Base-by-base conservation (phyloP, 2,113 vertebrate genomes). In the Hydrochoerus hydrochaeris region DNA sequence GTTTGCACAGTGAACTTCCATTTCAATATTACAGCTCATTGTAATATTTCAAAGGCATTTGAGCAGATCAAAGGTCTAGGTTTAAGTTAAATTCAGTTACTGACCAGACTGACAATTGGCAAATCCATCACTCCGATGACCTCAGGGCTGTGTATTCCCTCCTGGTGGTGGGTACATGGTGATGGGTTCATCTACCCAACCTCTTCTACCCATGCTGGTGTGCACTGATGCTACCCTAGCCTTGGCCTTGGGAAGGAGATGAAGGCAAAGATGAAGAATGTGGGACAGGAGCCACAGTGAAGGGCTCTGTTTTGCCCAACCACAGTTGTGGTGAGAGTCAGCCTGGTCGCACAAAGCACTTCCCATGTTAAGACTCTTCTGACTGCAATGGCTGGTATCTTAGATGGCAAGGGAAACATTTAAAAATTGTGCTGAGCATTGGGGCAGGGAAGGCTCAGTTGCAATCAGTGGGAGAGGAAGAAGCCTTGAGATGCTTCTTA, bases 311-410 rank as follows among this genome's bases (percentile, higher is more conserved):
- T 91, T 65, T 52, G 38, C n/a, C 88, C 30, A 71, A 63, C 67
- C 60, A 67, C 24, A 94, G 30, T 13, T 44, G 14, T 71, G 4
- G n/a, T 28, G 38, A 81, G 73, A 83, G 32, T 57, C 49, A 71
- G 28, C 19, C 17, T 84, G 32, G 19, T 81, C 17, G 83, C 30
- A 89, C n/a, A 73, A 91, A 86, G n/a, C 22, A 83, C 24, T 93
- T 93, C 80, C 77, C 2, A 38, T 62, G 88, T 91, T 85, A 94
- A 88, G 49, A n/a, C 85, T 12, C n/a, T 88, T 92, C 92, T 75
- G 75, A 32, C 4, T 73, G 20, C 17, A 92, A 24, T 32, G 22
- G 11, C 75, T 88, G 81, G 20, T 91, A 67, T 94, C 82, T 86
- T 77, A 94, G 30, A 41, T 26, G 7, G 24, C 35, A 52, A 91